Base-by-base conservation (phyloP, 2,888 invertebrate species). In the Tineola bisselliella region DNA sequence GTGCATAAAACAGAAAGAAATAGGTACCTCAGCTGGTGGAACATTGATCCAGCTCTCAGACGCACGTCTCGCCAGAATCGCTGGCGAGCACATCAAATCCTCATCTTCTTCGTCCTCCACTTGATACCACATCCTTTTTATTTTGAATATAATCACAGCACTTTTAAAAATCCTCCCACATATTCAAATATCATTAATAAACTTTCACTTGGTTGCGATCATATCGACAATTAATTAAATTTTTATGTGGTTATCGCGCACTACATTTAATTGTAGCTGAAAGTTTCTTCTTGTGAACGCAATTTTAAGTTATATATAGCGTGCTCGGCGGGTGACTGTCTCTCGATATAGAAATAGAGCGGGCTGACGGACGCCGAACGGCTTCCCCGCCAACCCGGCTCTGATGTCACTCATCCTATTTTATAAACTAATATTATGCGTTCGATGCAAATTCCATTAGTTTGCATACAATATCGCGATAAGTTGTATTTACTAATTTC, bases 21-120 rank as follows among this genome's bases (percentile, higher is more conserved):
- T 13, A 17, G 2, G 73, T 90, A 94, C 95, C 94, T 95, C 94
- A 63, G 92, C 90, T 60, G 94, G 94, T 77, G 94, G 94, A 66
- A 94, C 92, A 71, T 93, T 93, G 69, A 95, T 95, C 95, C 95
- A 95, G 77, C 94, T 94, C 78, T 95, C 95, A 17, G 94, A 94
- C 59, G 95, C 95, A 67, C 95, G 88, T 66, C 95, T 88, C 63
- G 95, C 95, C 84, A 95, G 89, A 65, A 95, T 89, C 63, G 95
- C 95, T 65, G 95, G 95, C 70, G 95, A 95, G 86, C 92, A 95
- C 90, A 94, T 89, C 69, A 95, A 89, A 69, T 94, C 94, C 76
- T 94, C 94, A 70, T 95, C 95, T 74, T 94, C 94, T 61, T 91
- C 87, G 66, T 90, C 90, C 63, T 88, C 90, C 64, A 92, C 92